phyloP scores from a whole-genome alignment of 2,113 vertebrate species.

The Chionomys nivalis region DNA sequence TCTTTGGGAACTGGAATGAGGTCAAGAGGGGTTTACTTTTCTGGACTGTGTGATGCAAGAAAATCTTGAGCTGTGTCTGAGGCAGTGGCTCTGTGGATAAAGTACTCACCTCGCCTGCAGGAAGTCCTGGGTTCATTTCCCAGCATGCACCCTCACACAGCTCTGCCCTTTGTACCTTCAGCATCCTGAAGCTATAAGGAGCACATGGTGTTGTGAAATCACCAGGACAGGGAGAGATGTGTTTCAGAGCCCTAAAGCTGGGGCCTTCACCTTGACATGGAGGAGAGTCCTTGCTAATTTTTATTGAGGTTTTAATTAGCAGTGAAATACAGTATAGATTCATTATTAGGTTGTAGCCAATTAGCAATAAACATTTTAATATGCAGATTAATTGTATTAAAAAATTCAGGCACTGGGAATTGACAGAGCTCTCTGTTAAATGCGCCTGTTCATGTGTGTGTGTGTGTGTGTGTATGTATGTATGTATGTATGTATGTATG shows the following conservation, averaged over 20 bases:
- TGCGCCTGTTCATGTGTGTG: background rate
- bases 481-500: background rate
- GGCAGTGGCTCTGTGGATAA: background rate
- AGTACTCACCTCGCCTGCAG: background rate
- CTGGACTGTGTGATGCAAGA: background rate
- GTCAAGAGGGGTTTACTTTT: background rate
- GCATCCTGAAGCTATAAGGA: background rate
- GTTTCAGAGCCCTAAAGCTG: background rate
- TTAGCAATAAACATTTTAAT: constrained; percentile 62
- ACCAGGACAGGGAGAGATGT: background rate
- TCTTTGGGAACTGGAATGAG: background rate
- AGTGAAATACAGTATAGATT: constrained; percentile 51
- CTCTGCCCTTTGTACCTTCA: background rate
- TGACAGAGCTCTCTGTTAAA: background rate
- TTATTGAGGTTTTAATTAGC: constrained; percentile 44
- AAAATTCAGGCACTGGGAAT: background rate
- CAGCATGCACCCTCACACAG: background rate
- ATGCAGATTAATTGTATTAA: constrained; percentile 60
- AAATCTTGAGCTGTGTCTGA: background rate
- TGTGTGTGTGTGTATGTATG: background rate
- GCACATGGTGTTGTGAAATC: too few relatives aligned
- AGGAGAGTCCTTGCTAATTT: constrained; percentile 30
- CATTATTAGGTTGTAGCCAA: constrained; percentile 36
- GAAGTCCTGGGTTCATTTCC: background rate
- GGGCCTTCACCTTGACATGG: constrained; percentile 58